Evolutionary conservation across 2,888 invertebrate species (phyloP), one percentile per base, ranked within the genome.

Genomic region (Drosophila pseudotakahashii): DNA sequence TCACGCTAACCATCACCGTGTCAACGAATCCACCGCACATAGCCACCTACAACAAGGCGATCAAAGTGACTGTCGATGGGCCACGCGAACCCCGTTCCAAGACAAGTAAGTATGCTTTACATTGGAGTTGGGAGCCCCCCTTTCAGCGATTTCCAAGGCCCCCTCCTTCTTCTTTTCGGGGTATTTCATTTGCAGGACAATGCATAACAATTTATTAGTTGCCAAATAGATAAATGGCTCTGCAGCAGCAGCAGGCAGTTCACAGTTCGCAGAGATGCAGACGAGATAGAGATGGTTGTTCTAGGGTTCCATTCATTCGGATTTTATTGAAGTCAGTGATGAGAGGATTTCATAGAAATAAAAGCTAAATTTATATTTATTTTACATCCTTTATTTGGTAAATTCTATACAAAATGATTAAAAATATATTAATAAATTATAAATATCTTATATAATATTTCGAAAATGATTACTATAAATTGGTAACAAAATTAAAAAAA

Each of bases 31-130:
- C 99, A 58, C 97, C 98, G n/a, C 98, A 98, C 93, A 96, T 99
- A 74, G 96, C 98, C 70, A 97, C 98, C 14, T 98, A 98, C 93
- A 96, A 96, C 92, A 98, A 98, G 92, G 98, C 98, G 75, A 99
- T 99, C 93, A 99, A 99, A 93, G 98, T 99, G 80, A 99, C 99
- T 23, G 98, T 99, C 60, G 99, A 99, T 92, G 99, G 99, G 79
- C 99, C 99, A 10, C 93, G 99, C 87, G 98, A 98, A 92, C 98
- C 99, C 7, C 93, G 98, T 90, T 97, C 97, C 80, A 98, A 98
- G 93, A 97, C 97, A 93, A 97, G 96, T 97, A 94, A 96, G 96
- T 92, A 89, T 45, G n/a, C 39, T 30, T 57, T 10, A 7, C 10
- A 9, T n/a, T 5, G 6, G 30, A 19, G 30, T n/a, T 3, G 63